phyloP scores from a whole-genome alignment of 2,113 vertebrate species.

The Ophthalmolycus amberensis region DNA sequence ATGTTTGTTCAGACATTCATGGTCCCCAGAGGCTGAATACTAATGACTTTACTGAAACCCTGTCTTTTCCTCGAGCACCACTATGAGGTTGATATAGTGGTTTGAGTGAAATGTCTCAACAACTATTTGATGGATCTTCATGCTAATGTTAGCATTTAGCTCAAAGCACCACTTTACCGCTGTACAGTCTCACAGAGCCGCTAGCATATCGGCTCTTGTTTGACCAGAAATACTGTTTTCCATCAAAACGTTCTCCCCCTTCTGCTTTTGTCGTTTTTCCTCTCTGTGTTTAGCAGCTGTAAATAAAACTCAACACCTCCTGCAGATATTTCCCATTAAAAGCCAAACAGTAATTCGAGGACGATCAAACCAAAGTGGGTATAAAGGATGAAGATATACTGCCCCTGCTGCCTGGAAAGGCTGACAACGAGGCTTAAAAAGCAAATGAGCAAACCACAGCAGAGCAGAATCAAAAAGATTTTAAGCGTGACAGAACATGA shows the following conservation, averaged over 20 bases:
- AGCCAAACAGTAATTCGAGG: background rate
- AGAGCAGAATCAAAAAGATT: slow-evolving; percentile 8
- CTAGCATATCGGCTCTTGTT: background rate
- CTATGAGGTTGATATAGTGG: background rate
- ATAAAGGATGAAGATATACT: slow-evolving; percentile 7
- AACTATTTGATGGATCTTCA: background rate
- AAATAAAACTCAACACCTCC: background rate
- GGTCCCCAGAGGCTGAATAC: background rate
- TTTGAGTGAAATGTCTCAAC: background rate
- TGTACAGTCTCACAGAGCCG: background rate
- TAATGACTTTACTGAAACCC: background rate
- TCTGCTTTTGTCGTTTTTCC: background rate
- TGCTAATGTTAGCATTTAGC: background rate
- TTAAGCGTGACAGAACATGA: slow-evolving; percentile 3
- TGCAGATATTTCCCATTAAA: slow-evolving; percentile 22
- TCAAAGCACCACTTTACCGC: background rate
- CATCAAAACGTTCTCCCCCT: background rate
- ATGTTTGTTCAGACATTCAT: background rate
- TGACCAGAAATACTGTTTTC: background rate
- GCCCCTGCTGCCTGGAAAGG: slow-evolving; percentile 2
- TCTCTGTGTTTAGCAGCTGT: background rate
- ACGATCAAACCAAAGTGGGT: slow-evolving; percentile 11
- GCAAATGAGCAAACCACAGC: slow-evolving; percentile 7
- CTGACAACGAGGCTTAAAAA: slow-evolving; percentile 6
- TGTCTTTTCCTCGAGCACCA: background rate